Base-by-base conservation (phyloP, 2,888 invertebrate species). In the Anticlea derivata region DNA sequence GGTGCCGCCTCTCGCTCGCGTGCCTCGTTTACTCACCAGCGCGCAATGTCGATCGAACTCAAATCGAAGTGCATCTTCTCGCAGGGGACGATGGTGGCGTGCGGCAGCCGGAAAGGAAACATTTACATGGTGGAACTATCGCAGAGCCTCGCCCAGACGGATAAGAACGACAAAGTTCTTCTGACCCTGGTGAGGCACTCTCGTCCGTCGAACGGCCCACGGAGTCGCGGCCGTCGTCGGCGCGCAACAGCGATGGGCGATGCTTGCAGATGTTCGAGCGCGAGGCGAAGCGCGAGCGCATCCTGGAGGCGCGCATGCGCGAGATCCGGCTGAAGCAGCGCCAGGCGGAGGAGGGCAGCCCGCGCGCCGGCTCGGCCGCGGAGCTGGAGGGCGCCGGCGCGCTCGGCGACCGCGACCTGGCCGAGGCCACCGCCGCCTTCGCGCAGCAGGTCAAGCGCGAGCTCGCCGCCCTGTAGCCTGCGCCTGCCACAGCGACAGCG, bases 271-370 rank as follows among this genome's bases (percentile, higher is more conserved):
- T 97, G 91, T 93, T 98, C 67, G 97, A 98, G 65, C 92, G 97
- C 40, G 97, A 98, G 84, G 93, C 94, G 47, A 93, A 95, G 50
- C 92, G 98, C 45, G 98, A 98, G 79, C 97, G 97, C 78, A 97
- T 98, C 47, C 90, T 98, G 62, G 98, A 98, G 78, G 94, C 96
- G 3, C 94, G 97, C 64, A 93, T 95, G 70, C 92, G 97, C 55
- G 98, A 98, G 84, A 92, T 96, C 58, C 91, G 93, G 33, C 80
- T 95, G 10, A 94, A 93, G 80, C 61, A 61, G 70, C 73, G 80
- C 24, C 78, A 83, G 63, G 82, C 77, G 27, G 83, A 80, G 50
- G 81, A 80, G 54, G 77, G 70, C 52, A 71, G 73, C 58, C 73
- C 68, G 33, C 44, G 20, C 17, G 22, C 4, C 1, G 45, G 7